Evolutionary conservation across 2,888 invertebrate species (phyloP).

Genomic region (Gerris lacustris): DNA sequence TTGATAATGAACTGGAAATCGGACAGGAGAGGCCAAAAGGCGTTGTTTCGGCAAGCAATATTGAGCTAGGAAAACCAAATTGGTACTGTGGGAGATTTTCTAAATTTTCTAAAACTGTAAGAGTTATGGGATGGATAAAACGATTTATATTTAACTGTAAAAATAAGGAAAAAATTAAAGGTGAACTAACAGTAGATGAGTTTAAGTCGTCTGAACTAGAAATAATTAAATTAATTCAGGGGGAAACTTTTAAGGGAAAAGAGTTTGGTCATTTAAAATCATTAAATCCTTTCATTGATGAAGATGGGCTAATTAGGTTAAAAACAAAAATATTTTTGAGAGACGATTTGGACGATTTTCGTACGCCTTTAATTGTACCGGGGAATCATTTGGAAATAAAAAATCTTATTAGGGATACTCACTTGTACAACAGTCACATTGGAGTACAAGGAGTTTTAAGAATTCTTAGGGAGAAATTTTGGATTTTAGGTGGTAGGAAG

Average conservation of each 20-base stretch:
- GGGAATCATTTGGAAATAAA: slow-evolving; percentile 15
- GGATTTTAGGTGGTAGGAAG: slow-evolving; percentile 16
- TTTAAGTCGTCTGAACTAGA: not conserved
- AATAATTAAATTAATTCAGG: slow-evolving; percentile 10
- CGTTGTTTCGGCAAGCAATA: too few species aligned
- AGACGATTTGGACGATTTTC: slow-evolving; percentile 18
- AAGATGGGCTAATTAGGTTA: slow-evolving; percentile 12
- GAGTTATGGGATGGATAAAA: slow-evolving; percentile 16
- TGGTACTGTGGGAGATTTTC: slow-evolving; percentile 6
- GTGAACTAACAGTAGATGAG: slow-evolving; percentile 8
- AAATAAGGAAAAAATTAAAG: slow-evolving; percentile 22
- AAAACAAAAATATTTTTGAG: slow-evolving; percentile 17
- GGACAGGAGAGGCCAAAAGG: too few species aligned
- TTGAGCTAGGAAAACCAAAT: not conserved
- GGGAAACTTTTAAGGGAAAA: slow-evolving; percentile 5
- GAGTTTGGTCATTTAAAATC: not conserved
- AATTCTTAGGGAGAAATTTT: slow-evolving; percentile 16
- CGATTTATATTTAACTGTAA: slow-evolving; percentile 14
- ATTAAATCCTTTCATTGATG: slow-evolving; percentile 9
- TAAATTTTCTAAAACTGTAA: slow-evolving; percentile 7
- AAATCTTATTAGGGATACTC: slow-evolving; percentile 11
- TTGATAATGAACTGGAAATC: too few species aligned
- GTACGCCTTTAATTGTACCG: slow-evolving; percentile 17
- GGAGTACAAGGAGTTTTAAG: slow-evolving; percentile 14
- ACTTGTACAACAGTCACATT: not conserved